Base-by-base conservation (phyloP, 1,140 invertebrate species). In the Drosophila ohnishii region DNA sequence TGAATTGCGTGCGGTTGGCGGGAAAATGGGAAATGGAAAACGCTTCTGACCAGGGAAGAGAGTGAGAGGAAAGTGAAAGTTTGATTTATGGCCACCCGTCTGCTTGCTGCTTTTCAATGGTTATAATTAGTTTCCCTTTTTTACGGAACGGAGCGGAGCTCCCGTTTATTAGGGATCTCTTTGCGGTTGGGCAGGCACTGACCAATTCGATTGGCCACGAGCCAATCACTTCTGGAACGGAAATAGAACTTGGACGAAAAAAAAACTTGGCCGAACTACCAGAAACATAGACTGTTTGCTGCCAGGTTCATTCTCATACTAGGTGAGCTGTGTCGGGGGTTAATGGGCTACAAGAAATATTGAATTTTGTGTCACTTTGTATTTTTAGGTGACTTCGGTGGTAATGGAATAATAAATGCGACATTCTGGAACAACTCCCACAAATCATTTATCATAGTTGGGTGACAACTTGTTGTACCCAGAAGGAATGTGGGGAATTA, bases 141-240 rank as follows among this genome's bases (percentile, higher is more conserved):
- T 25, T 9, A 25, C 30, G 45, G 25, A 64, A 25, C 35, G 45
- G 32, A 60, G 60, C n/a, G 1, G 14, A 60, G 60, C 25, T 50
- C 61, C 60, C 51, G 40, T 56, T 73, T 72, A 66, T 80, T 73
- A 69, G 63, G 77, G 77, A 70, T 80, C 42, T 63, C 42, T 58
- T 50, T 50, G 45, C 35, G 48, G 44, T 45, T 63, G 55, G 45
- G 6, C 71, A 55, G 14, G 8, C 25, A 9, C 37, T 65, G 45
- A 25, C 60, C 62, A 78, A 47, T 34, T 51, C 62, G 2, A 53
- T 55, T 85, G 81, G 81, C 77, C 51, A 32, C 56, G 56, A 71
- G 82, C 82, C 82, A 85, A 85, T 87, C 66, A 65, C 71, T 79
- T 87, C 78, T 86, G 82, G 83, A 86, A 87, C 82, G 82, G 82